phyloP scores from a whole-genome alignment of 1,140 invertebrate species.

The Camponotus vicinus region DNA sequence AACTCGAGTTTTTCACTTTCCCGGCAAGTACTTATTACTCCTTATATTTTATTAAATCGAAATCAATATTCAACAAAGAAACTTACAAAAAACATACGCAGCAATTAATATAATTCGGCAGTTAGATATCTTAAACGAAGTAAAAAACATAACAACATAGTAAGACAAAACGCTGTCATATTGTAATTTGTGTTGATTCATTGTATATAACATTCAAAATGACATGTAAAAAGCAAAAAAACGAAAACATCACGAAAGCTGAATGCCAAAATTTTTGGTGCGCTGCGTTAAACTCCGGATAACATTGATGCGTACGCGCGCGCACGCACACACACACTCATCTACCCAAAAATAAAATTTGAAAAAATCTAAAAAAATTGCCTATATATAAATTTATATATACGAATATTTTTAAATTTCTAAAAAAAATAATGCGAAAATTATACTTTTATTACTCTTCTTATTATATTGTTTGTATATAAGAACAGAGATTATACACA shows the following conservation, averaged over 20 bases:
- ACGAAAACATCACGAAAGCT: slow-evolving; percentile 52
- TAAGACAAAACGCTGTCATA: slow-evolving; percentile 31
- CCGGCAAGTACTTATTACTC: no score
- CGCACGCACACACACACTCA: neutral
- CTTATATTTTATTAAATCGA: neutral
- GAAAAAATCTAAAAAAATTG: no score
- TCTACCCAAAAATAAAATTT: no score
- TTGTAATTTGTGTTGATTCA: slow-evolving; percentile 46
- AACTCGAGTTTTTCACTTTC: no score
- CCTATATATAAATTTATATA: no score
- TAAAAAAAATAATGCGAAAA: no score
- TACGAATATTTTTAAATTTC: no score
- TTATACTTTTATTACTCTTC: no score
- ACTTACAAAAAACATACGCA: neutral
- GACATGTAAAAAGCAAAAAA: slow-evolving; percentile 58
- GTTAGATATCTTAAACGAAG: slow-evolving; percentile 33
- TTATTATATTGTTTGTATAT: no score
- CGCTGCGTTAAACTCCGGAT: slow-evolving; percentile 54
- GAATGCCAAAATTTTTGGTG: slow-evolving; percentile 45
- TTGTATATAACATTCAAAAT: slow-evolving; percentile 42
- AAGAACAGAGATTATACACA: no score
- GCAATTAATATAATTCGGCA: neutral
- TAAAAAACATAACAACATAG: slow-evolving; percentile 17
- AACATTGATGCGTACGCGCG: slow-evolving; percentile 13
- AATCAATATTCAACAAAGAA: neutral